Base-by-base conservation (phyloP, 2,797 vertebrate species). In the Eremophila alpestris region DNA sequence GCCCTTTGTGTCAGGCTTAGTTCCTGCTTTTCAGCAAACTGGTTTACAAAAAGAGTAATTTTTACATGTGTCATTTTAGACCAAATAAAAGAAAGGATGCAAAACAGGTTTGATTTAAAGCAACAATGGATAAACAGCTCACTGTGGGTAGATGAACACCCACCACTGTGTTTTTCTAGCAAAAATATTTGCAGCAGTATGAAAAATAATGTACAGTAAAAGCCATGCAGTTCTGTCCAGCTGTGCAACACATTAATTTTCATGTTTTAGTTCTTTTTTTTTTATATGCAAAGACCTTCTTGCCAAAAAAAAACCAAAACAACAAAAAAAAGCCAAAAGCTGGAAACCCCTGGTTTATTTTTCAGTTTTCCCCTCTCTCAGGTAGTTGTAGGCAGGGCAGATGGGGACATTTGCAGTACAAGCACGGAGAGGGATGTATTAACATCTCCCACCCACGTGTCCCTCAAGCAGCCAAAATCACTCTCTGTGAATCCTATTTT, bases 401-500 rank as follows among this genome's bases (percentile, higher is more conserved):
- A 23, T 36, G 67, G 22, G 36, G 43, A 56, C 1, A 1, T 48
- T 63, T 63, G 55, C 71, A 38, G 55, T 10, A 55, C 41, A 4
- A 13, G 24, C 6, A 16, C 54, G 54, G 45, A 45, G 36, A 56
- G 41, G 34, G 14, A 34, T 76, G 27, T 27, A 20, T 26, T 75
- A 65, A 26, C 0, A 10, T 77, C 43, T 56, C 14, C 75, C 51
- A 34, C 70, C 68, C 77, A 7, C 2, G 0, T 60, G 64, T 84
- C 38, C 52, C 60, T 93, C 30, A n/a, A 49, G 63, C 75, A 70
- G 46, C 5, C 5, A 43, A 68, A 69, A 26, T 77, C 63, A 68
- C 51, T 68, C 67, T 82, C 60, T 75, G 77, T 79, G 81, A 87
- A 68, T 83, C 40, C 7, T 82, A 0, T 27, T 91, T 95, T 94